phyloP scores from a whole-genome alignment of 2,888 invertebrate species.

The Steinernema carpocapsae region DNA sequence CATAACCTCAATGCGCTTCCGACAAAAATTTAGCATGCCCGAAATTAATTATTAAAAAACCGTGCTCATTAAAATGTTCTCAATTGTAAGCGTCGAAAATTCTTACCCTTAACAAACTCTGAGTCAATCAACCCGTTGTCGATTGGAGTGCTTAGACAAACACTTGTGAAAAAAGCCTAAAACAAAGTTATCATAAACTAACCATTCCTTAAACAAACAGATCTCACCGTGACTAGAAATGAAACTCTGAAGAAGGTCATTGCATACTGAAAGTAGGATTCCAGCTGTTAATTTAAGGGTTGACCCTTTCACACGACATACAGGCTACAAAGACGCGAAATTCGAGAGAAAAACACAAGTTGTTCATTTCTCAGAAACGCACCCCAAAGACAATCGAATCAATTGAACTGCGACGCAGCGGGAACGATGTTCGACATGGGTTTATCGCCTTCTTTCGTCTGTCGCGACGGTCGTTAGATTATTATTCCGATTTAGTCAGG shows the following conservation, averaged over 20 bases:
- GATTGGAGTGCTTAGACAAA: conserved; percentile 51
- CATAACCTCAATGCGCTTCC: too few relatives aligned
- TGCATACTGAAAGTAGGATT: conserved; percentile 38
- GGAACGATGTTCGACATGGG: conserved; percentile 33
- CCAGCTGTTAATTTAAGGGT: not conserved
- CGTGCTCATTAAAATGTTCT: too few relatives aligned
- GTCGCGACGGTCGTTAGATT: conserved; percentile 23
- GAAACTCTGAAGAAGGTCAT: conserved; percentile 35
- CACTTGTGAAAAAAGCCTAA: conserved; percentile 5
- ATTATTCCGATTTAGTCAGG: conserved; percentile 29
- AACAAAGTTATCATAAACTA: conserved; percentile 20
- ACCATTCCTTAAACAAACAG: conserved; percentile 22
- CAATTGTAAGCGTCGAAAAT: too few relatives aligned
- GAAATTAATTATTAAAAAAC: too few relatives aligned
- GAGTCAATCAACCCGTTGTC: conserved; percentile 67
- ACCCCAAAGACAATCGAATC: conserved; percentile 25
- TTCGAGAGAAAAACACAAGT: not conserved
- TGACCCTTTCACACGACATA: too few relatives aligned
- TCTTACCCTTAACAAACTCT: conserved; percentile 62
- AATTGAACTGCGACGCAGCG: conserved; percentile 27
- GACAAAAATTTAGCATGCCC: too few relatives aligned
- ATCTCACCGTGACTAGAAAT: conserved; percentile 29
- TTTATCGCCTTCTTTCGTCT: conserved; percentile 22
- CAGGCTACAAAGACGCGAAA: not conserved
- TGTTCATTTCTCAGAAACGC: too few relatives aligned